A percentile compares a stretch with the other conserved stretches of the same genome.
These are phyloP conservation scores for Coregonus suidteri DNA, from an alignment of 2,797 vertebrate genomes.

Conservation along the genomic window DNA sequence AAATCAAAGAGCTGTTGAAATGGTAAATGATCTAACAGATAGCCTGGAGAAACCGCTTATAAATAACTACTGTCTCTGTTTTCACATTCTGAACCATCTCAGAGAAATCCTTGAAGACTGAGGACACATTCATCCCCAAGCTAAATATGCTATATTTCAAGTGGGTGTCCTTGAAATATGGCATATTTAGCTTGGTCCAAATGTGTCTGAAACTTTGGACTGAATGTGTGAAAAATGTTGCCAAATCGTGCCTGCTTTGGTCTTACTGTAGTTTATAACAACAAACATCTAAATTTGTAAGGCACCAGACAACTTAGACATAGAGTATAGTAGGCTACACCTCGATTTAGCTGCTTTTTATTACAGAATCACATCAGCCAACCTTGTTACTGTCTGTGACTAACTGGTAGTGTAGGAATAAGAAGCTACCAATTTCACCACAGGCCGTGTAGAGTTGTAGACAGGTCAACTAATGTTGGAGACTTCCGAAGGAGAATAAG, in stretches of 20 bases:
- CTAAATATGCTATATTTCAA: not conserved
- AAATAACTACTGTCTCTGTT: not conserved
- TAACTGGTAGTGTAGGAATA: not conserved
- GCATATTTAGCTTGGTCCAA: not conserved
- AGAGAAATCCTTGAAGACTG: not conserved
- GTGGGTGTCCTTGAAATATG: not conserved
- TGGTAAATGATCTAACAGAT: not conserved
- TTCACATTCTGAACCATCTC: not conserved
- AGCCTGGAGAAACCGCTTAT: not conserved
- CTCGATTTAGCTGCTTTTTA: not conserved
- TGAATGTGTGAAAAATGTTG: not conserved
- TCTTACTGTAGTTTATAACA: not conserved
- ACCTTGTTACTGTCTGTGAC: not conserved
- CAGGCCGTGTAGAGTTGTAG: not conserved
- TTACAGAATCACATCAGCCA: not conserved
- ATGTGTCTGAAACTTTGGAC: not conserved
- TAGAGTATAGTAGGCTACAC: not conserved
- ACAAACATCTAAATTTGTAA: not conserved
- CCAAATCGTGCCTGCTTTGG: not conserved
- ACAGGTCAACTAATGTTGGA: not conserved
- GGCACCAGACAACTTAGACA: not conserved
- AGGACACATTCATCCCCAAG: not conserved
- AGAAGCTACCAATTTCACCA: not conserved
- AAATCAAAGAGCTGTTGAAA: conserved; percentile 13
- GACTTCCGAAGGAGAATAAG: not conserved